These are phyloP conservation scores for Pseudochromis fuscus DNA, from an alignment of 2,797 vertebrate species.

Conservation along the genomic window DNA sequence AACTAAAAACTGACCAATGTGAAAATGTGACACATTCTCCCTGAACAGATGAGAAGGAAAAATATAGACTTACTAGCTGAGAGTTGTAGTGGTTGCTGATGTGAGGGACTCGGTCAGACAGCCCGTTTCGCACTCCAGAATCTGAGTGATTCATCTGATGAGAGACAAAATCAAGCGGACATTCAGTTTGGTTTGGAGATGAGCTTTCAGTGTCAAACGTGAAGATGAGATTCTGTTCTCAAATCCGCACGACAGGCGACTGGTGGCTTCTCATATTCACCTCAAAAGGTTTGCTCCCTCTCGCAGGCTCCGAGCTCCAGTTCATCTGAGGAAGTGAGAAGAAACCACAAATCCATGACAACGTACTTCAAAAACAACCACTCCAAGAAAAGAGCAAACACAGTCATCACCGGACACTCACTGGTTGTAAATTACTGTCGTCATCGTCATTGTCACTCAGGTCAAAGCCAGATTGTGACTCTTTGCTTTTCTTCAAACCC, in stretches of 20 bases:
- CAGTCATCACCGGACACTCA: constrained; percentile 38
- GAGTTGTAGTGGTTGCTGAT: constrained; percentile 55
- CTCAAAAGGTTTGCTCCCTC: constrained; percentile 52
- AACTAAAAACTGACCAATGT: not conserved
- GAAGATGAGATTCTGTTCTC: not conserved
- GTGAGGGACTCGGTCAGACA: constrained; percentile 37
- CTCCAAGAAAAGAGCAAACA: not conserved
- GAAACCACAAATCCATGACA: not conserved
- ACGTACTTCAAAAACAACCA: not conserved
- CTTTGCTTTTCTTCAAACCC: constrained; percentile 57
- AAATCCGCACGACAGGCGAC: constrained; percentile 71
- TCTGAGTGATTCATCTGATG: constrained; percentile 59
- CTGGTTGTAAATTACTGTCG: constrained; percentile 62
- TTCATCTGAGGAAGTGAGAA: constrained; percentile 41
- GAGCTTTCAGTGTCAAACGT: not conserved
- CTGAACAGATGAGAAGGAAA: not conserved
- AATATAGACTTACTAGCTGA: constrained; percentile 58
- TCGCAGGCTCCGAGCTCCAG: constrained; percentile 52
- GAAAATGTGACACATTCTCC: not conserved
- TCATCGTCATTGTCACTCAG: constrained; percentile 80
- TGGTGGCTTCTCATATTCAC: constrained; percentile 50
- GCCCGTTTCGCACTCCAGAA: constrained; percentile 51
- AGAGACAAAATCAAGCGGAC: constrained; percentile 29
- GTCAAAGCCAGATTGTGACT: constrained; percentile 53
- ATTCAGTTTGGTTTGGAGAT: not conserved